Base-by-base conservation (phyloP, 2,797 vertebrate genomes). In the Chaetodon trifasciatus region DNA sequence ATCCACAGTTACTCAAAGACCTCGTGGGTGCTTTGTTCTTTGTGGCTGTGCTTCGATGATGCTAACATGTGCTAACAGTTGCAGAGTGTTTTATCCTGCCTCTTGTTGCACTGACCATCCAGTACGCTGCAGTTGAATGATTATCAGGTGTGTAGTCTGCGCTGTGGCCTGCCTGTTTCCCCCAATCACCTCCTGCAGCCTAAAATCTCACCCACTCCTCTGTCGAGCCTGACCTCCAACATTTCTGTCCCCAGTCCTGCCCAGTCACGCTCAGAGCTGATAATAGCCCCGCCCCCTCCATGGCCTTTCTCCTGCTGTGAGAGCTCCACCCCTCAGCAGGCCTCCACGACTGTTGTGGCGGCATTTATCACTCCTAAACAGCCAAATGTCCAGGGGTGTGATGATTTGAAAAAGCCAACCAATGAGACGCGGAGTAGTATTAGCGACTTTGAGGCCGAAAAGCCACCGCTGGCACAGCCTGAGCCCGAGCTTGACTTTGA, bases 261-360 rank as follows among this genome's bases (percentile, higher is more conserved):
- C 76, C 88, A 76, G 66, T 80, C 86, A 53, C 63, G 64, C 60
- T 85, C 91, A 78, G 93, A 94, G 86, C 87, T 94, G 81, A 91
- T 93, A 56, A 46, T 93, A 88, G 94, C 88, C 15, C 92, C 94
- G 6, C 95, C 95, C 78, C 94, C 95, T 85, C 95, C 95, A 0
- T 95, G 95, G 94, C 95, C 94, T 15, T 96, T 96, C 87, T 93
- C 95, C 68, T 73, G 88, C 83, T 49, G 70, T 2, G 93, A 90
- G 55, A 70, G 24, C 66, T 39, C 90, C 69, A 28, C 70, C 78
- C 75, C 78, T 40, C 83, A 84, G 79, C 84, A 86, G 84, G 76
- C 86, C 55, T 87, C 85, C 57, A 83, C 76, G 44, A 89, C 60
- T 71, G 86, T 90, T 3, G 64, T 92, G 81, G 91, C 88, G 0